Base-by-base conservation (phyloP, 2,113 vertebrate genomes). In the Nothoprocta perdicaria region DNA sequence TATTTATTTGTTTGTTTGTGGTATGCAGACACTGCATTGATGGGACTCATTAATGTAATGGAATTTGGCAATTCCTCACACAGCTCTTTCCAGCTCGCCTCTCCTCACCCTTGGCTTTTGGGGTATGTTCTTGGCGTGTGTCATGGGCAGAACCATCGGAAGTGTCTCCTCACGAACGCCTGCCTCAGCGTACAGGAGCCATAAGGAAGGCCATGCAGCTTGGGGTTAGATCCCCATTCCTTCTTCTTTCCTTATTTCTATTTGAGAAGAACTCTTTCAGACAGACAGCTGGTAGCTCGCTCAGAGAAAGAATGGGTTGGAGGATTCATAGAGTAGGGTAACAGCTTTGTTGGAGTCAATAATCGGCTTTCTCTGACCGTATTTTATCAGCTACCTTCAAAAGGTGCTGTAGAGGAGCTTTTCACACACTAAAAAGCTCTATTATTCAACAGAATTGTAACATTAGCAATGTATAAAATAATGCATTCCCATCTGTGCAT, bases 11-110 rank as follows among this genome's bases (percentile, higher is more conserved):
- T 92, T 95, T 91, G 35, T 92, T 95, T 90, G 41, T 76, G 77
- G 82, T 68, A 84, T 94, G 96, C 89, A 92, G 95, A 77, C 90
- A 89, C 89, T 92, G 84, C 91, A 76, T 84, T 97, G 97, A 96
- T 97, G 96, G 89, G 78, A 94, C 86, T 98, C 97, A 95, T 98
- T 98, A 98, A 92, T 91, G 66, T 96, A 96, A 97, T 96, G 92
- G 92, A 81, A 73, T 97, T 96, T 97, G 93, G 93, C 93, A 96
- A 95, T 97, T 97, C 95, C 96, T 98, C 96, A 97, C 92, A 97
- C 96, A 97, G 84, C 46, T 55, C 74, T 95, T 97, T 94, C 91
- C 88, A 79, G 35, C 80, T 97, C 96, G 97, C 96, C 91, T 97
- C 95, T 82, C 69, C 85, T 96, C 96, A 97, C 95, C 96, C 94